Base-by-base conservation (phyloP, 2,113 vertebrate genomes). In the Eudyptes chrysolophus region DNA sequence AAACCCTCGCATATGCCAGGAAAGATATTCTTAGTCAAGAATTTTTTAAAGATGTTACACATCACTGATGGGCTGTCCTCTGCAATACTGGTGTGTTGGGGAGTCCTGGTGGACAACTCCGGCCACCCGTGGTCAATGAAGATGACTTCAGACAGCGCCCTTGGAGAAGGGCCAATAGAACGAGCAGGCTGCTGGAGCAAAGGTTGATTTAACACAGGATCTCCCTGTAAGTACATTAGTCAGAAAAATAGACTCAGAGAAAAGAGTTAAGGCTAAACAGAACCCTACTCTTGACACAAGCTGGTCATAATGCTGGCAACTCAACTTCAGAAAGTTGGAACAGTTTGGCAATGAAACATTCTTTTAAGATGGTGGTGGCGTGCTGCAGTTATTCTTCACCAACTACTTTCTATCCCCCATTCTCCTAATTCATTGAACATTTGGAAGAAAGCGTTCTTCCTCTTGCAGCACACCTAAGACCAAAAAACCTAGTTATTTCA, bases 121-220 rank as follows among this genome's bases (percentile, higher is more conserved):
- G 0, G 16, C 48, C 32, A 22, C 11, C 11, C 0, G 0, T 34
- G 17, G 54, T 40, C 20, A 11, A 15, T 27, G 8, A 22, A 57
- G 25, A 21, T 36, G 16, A 24, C 42, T 84, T 74, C 20, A n/a
- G 52, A 13, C 11, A 72, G 36, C 24, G 51, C 13, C 17, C 2
- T 6, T 14, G n/a, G 65, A 22, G 42, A 36, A 71, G 38, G 19
- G 27, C 27, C 20, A 49, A 18, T 0, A 32, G 51, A 42, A 76
- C 0, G 1, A 54, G 38, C 46, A 48, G n/a, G 38, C 13, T 25
- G 8, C n/a, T 49, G 25, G 44, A 49, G 32, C 3, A 2, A 52
- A 54, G 34, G 21, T 9, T 74, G 40, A 21, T 40, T n/a, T 74
- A 61, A 42, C 22, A 15, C 18, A 55, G 40, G 19, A n/a, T 65